phyloP scores from a whole-genome alignment of 2,113 vertebrate genomes.

The Salvelinus namaycush region DNA sequence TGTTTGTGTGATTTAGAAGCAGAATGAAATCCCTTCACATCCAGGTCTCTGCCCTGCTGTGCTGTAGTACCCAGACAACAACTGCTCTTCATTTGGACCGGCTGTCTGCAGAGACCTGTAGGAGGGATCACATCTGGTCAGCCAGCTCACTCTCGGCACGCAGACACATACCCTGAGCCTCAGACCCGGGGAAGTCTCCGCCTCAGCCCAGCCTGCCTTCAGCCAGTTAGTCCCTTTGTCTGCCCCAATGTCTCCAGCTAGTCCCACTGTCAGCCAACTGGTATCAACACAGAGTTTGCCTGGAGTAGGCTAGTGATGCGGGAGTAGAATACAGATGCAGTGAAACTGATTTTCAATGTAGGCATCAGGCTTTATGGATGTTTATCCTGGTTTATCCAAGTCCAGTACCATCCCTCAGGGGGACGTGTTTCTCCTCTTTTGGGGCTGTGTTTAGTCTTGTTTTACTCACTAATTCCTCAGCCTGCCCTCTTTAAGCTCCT shows the following conservation, averaged over 20 bases:
- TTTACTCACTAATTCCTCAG: constrained; percentile 28
- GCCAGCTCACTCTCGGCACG: background rate
- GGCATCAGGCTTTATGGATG: constrained; percentile 64
- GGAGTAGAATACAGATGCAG: constrained; percentile 45
- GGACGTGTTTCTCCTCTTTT: constrained; percentile 31
- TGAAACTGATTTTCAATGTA: constrained; percentile 58
- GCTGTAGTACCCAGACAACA: constrained; percentile 39
- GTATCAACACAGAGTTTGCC: constrained; percentile 28
- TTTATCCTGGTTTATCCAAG: constrained; percentile 56
- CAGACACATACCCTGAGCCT: background rate
- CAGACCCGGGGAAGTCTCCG: background rate
- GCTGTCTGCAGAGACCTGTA: constrained; percentile 19
- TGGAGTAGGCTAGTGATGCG: constrained; percentile 37
- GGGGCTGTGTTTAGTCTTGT: constrained; percentile 59
- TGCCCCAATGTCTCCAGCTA: background rate
- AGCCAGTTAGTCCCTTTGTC: too few relatives aligned
- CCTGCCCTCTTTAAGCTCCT: constrained; percentile 15
- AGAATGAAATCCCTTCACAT: constrained; percentile 19
- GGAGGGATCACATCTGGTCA: constrained; percentile 59
- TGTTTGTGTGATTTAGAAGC: too few relatives aligned
- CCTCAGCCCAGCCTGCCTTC: background rate
- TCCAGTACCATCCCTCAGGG: constrained; percentile 39
- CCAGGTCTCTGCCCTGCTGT: constrained; percentile 32
- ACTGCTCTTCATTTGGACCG: constrained; percentile 35
- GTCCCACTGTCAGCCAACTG: constrained; percentile 17